Base-by-base conservation (phyloP, 2,113 vertebrate species). In the Artemisiospiza belli region DNA sequence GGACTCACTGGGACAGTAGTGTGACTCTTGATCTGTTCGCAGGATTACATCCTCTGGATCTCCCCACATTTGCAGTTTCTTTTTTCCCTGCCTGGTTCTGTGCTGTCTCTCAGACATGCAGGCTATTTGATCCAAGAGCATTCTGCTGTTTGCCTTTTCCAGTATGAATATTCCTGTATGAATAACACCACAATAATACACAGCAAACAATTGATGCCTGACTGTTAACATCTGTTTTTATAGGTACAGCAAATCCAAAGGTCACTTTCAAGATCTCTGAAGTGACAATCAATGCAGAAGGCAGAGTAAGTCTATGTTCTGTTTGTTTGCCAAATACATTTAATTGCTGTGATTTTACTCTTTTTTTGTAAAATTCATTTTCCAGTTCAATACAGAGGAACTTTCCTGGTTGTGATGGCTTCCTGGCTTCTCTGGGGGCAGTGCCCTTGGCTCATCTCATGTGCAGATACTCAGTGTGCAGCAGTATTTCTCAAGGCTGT, bases 181-280 rank as follows among this genome's bases (percentile, higher is more conserved):
- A 90, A 35, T 70, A 86, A 77, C 31, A 44, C 24, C 39, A n/a
- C 63, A 81, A 9, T 88, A 70, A 90, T 86, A 64, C 55, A 8
- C 49, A 54, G 52, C 72, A 83, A 88, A 79, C 68, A 82, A 51
- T 37, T 20, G 20, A 33, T 89, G 43, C 31, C 61, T 95, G 66
- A 95, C 73, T 94, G 12, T 70, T 96, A 30, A 83, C 83, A 81
- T 95, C 69, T 95, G n/a, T 96, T 96, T 96, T 87, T 92, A 86
- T 86, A 98, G 98, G 98, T 79, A 98, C 98, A 66, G 97, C 98
- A 94, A 98, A 98, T 95, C 98, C 98, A 92, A 98, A 98, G 97
- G 98, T 98, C 95, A 98, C 98, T 95, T 98, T 98, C 97, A 98
- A 98, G 98, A 96, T 98, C 72, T 98, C 98, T 23, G 98, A 98